Conservation (phyloP, 2,888 invertebrate genomes). For the Caenorhabditis afra region DNA sequence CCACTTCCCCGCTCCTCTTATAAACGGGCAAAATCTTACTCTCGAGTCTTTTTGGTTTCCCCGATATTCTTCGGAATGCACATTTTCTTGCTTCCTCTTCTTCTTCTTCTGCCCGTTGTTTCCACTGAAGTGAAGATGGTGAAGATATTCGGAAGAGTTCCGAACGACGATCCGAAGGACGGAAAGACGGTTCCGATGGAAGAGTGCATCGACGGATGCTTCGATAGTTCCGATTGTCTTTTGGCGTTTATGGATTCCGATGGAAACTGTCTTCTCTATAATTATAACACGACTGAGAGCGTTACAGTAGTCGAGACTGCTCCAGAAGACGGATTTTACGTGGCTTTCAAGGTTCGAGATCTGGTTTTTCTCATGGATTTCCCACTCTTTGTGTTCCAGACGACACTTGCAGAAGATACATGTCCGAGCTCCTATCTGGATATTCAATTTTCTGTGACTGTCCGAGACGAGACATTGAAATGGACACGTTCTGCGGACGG, state of each 20-base stretch:
- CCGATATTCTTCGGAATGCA: too few relatives aligned
- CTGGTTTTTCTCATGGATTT: too few relatives aligned
- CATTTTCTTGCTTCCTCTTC: too few relatives aligned
- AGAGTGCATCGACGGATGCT: constrained; percentile 4
- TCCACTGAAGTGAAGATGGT: too few relatives aligned
- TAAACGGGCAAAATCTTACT: too few relatives aligned
- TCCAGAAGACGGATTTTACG: neutral
- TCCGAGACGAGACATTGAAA: neutral
- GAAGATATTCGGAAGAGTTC: too few relatives aligned
- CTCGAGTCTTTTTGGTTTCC: too few relatives aligned
- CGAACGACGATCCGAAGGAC: too few relatives aligned
- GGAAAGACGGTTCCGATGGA: neutral
- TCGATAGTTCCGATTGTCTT: neutral
- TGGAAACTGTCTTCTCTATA: neutral
- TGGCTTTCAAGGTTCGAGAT: constrained; percentile 18
- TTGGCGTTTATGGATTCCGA: constrained; percentile 2
- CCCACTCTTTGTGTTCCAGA: neutral
- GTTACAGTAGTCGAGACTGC: constrained; percentile 6
- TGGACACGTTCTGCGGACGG: constrained; percentile 3
- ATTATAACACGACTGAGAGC: neutral
- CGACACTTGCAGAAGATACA: neutral
- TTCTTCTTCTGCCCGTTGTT: too few relatives aligned
- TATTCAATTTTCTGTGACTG: neutral
- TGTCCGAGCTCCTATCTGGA: neutral
- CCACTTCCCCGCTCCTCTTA: too few relatives aligned